These are phyloP conservation scores for Lissocephala sabroskyi DNA, from an alignment of 2,888 invertebrate genomes.

Conservation along the genomic window DNA sequence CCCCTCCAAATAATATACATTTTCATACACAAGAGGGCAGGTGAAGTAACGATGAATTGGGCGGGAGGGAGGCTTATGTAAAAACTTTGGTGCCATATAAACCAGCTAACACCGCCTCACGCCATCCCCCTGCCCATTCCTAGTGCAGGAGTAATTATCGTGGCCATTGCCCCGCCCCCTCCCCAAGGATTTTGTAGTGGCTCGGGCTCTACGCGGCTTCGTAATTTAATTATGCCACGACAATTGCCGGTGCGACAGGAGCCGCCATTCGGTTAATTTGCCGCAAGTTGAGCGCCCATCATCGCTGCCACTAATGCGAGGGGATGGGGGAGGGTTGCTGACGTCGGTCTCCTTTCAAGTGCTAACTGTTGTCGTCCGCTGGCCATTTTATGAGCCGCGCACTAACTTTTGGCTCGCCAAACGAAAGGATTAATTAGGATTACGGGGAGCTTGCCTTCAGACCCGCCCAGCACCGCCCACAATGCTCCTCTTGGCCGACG, in stretches of 20 bases:
- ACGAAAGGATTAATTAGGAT: conserved; percentile 35
- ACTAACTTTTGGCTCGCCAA: conserved; percentile 18
- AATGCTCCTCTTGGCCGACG: conserved; percentile 17
- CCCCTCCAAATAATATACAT: no score
- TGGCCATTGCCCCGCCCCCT: no score
- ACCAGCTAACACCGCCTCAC: no score
- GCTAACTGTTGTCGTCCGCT: conserved; percentile 19
- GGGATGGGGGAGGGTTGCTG: not conserved
- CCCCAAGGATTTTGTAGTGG: no score
- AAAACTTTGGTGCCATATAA: no score
- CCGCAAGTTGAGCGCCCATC: conserved; percentile 30
- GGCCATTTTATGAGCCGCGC: not conserved
- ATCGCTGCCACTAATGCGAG: not conserved
- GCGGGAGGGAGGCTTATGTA: no score
- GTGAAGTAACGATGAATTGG: no score
- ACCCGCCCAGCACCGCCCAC: conserved; percentile 19
- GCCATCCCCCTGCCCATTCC: no score
- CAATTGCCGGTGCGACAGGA: conserved; percentile 29
- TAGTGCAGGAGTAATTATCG: no score
- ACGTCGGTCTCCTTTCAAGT: conserved; percentile 7
- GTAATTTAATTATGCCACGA: conserved; percentile 55
- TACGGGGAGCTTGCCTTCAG: no score
- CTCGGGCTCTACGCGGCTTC: conserved; percentile 14
- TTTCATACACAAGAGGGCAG: no score
- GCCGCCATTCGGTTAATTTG: conserved; percentile 58